These are phyloP conservation scores for Megalurothrips usitatus DNA, from an alignment of 2,888 invertebrate genomes.

Conservation along the genomic window DNA sequence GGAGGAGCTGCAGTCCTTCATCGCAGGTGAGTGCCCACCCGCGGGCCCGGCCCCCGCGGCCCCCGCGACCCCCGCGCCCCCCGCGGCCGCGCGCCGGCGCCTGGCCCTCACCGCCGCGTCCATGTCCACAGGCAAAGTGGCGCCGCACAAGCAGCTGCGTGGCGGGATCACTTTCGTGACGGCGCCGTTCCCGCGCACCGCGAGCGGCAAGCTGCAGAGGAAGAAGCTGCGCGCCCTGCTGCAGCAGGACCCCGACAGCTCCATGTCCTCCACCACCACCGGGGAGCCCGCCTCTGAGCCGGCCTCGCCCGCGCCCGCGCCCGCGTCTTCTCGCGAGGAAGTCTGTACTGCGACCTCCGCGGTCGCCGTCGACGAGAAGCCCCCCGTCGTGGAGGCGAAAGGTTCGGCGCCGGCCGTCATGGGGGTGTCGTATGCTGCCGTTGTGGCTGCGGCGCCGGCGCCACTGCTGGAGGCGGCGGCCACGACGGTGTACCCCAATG, in stretches of 20 bases:
- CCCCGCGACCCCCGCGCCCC: too few relatives aligned
- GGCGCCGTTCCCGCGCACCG: neutral
- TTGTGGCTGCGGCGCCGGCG: neutral
- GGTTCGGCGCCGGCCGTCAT: too few relatives aligned
- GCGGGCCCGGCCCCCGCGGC: neutral
- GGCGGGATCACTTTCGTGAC: neutral
- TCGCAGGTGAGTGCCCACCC: neutral
- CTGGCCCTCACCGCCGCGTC: too few relatives aligned
- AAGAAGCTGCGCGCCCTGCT: slow-evolving; percentile 10
- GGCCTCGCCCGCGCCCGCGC: neutral
- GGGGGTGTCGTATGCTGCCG: neutral
- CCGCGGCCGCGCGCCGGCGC: neutral
- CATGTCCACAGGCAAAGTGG: neutral
- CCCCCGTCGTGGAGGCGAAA: neutral
- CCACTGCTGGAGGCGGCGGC: neutral
- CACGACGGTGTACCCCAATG: neutral
- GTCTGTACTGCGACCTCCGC: too few relatives aligned
- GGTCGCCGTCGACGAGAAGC: neutral
- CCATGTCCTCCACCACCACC: neutral
- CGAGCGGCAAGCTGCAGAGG: slow-evolving; percentile 13
- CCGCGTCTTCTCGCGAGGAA: neutral
- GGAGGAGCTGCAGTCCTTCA: neutral
- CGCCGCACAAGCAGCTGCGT: slow-evolving; percentile 3
- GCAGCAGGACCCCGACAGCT: neutral
- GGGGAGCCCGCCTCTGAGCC: neutral